phyloP scores from a whole-genome alignment of 2,113 vertebrate genomes.

The Amblyopsis rosae region DNA sequence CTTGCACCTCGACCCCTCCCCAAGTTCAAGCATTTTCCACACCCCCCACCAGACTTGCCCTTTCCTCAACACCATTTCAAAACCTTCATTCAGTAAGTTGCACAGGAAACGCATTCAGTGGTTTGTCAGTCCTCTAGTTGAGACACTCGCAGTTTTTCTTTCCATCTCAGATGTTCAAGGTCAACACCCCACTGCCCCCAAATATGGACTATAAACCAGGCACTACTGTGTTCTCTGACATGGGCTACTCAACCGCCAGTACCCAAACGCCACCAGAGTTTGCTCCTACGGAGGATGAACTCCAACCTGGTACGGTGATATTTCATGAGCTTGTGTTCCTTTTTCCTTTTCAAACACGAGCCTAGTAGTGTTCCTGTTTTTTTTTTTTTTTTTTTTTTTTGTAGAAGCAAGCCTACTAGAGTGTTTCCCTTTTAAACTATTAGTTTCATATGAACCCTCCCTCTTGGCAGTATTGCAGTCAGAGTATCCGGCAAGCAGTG shows the following conservation, averaged over 20 bases:
- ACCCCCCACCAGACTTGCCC: conserved; percentile 76
- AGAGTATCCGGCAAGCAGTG: conserved; percentile 78
- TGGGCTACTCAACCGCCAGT: conserved; percentile 83
- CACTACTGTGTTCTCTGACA: conserved; percentile 65
- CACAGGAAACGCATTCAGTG: neutral
- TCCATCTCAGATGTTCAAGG: conserved; percentile 84
- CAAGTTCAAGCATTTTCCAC: conserved; percentile 76
- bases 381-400: neutral
- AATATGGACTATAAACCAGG: conserved; percentile 80
- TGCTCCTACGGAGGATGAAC: conserved; percentile 80
- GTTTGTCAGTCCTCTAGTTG: neutral
- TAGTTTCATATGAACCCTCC: conserved; percentile 5
- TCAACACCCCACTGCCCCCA: conserved; percentile 78
- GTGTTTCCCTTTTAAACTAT: neutral
- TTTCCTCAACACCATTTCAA: conserved; percentile 81
- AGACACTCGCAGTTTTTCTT: neutral
- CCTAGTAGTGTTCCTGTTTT: too few relatives aligned
- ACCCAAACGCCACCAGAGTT: conserved; percentile 92
- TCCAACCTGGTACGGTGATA: conserved; percentile 70
- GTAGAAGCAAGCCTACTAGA: too few relatives aligned
- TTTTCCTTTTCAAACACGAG: neutral
- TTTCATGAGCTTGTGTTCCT: neutral
- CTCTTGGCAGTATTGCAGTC: conserved; percentile 74
- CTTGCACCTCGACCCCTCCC: conserved; percentile 50
- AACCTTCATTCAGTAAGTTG: conserved; percentile 86